Conservation (phyloP, 2,113 vertebrate species). For the Hippoglossus stenolepis region DNA sequence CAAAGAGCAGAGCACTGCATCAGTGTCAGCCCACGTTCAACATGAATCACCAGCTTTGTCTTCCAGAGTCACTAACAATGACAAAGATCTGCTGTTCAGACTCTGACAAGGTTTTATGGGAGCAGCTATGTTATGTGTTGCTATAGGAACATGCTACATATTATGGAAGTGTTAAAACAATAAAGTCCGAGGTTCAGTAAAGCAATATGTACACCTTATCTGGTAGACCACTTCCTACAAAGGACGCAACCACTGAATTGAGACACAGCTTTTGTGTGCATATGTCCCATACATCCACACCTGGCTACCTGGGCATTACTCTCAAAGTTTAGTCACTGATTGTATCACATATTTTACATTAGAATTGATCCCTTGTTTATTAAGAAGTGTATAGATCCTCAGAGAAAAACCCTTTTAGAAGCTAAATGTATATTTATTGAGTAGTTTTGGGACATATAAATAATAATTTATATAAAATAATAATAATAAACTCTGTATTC, state of each 20-base stretch:
- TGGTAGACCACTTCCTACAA: not conserved
- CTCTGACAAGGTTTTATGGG: not conserved
- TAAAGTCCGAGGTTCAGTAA: conserved; percentile 23
- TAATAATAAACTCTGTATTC: not conserved
- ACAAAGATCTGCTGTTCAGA: conserved; percentile 29
- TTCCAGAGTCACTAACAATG: not conserved
- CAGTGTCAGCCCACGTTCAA: not conserved
- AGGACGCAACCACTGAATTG: not conserved
- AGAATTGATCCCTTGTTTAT: too few species aligned
- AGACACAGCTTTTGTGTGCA: not conserved
- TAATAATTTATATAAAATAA: not conserved
- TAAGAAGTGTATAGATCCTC: not conserved
- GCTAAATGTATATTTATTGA: not conserved
- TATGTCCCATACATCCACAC: too few species aligned
- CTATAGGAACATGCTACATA: conserved; percentile 6
- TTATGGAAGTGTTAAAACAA: conserved; percentile 16
- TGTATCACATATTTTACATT: too few species aligned
- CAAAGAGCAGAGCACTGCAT: not conserved
- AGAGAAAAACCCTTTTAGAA: not conserved
- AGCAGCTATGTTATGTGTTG: conserved; percentile 26
- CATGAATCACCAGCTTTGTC: conserved; percentile 8
- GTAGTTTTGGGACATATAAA: not conserved
- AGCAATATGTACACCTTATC: conserved; percentile 30
- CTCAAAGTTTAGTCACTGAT: too few species aligned
- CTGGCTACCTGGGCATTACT: too few species aligned